Evolutionary conservation across 2,797 vertebrate genomes (phyloP), one percentile per base, ranked within the genome.

Genomic region (Hydrocynus forskahlii): DNA sequence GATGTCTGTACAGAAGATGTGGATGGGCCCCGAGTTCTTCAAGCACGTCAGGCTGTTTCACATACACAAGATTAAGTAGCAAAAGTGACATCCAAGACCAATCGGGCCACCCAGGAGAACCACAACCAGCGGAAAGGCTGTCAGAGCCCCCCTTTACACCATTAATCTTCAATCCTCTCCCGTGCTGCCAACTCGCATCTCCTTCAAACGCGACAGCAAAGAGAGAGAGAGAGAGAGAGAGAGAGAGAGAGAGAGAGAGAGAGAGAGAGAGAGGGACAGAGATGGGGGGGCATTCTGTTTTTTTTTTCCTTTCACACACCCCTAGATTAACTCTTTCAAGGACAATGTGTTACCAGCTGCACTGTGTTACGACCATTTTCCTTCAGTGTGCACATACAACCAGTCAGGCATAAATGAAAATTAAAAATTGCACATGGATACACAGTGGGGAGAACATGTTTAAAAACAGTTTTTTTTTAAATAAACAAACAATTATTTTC

Each of bases 21-120:
- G 92, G 94, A 86, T 89, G 83, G 70, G 78, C 86, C 70, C 76
- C 38, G 88, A 92, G 92, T 92, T 95, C 92, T 93, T 93, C 91
- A 93, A 95, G 94, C 93, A 93, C 88, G 89, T 96, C 95, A 94
- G 95, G 92, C 96, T 96, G 95, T 92, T 96, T 97, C 96, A 97
- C 96, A 97, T 96, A 97, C 94, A 95, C 95, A 97, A 99, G 97
- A 99, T 98, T 97, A 97, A 98, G 97, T 96, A 98, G 97, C 96
- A 96, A 94, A 94, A 96, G 96, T 97, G 97, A 98, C 97, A 98
- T 97, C 97, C 96, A 98, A 97, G 97, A 97, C 96, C 97, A 97
- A 95, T 95, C 86, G 88, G 97, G 96, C 97, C 97, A 99, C 97
- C 97, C 97, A 98, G 93, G 95, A 98, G 96, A 93, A 95, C 93